phyloP scores from a whole-genome alignment of 1,140 invertebrate species.

The Stegodyphus dumicola region DNA sequence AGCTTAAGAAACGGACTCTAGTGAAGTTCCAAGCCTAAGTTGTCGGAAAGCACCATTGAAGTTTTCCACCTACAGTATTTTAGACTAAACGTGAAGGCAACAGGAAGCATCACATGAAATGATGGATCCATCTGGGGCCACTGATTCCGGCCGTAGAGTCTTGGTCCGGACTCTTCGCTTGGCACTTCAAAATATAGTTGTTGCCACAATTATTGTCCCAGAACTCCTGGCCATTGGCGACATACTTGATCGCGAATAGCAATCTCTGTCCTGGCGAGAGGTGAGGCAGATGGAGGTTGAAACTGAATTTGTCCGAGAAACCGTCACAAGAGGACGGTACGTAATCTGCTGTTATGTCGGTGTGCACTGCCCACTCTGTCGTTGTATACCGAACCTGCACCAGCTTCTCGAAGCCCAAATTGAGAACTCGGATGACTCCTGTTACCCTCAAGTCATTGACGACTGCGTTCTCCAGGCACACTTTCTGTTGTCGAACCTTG shows the following conservation, averaged over 20 bases:
- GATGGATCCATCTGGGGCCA: slow-evolving; percentile 46
- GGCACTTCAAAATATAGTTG: slow-evolving; percentile 87
- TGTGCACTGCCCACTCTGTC: slow-evolving; percentile 86
- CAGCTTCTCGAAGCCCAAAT: slow-evolving; percentile 90
- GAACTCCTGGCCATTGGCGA: slow-evolving; percentile 83
- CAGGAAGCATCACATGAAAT: slow-evolving; percentile 40
- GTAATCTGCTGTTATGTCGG: slow-evolving; percentile 82
- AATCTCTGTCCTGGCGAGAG: slow-evolving; percentile 75
- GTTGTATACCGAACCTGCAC: slow-evolving; percentile 87
- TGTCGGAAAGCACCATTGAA: slow-evolving; percentile 45
- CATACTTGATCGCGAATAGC: slow-evolving; percentile 85
- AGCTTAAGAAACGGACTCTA: slow-evolving; percentile 17
- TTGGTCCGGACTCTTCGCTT: slow-evolving; percentile 9
- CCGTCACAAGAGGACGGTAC: slow-evolving; percentile 90
- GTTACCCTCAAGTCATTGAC: slow-evolving; percentile 80
- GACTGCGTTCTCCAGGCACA: slow-evolving; percentile 86
- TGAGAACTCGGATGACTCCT: slow-evolving; percentile 87
- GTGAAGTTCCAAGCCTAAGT: slow-evolving; percentile 45
- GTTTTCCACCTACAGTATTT: background rate
- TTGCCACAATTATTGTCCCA: slow-evolving; percentile 90
- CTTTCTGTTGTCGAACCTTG: slow-evolving; percentile 76
- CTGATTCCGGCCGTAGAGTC: background rate
- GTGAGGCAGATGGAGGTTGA: slow-evolving; percentile 75
- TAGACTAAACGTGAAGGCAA: background rate
- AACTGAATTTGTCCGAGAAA: slow-evolving; percentile 85